These are phyloP conservation scores for Psittacula derbiana DNA, from an alignment of 2,797 vertebrate species.

Conservation along the genomic window DNA sequence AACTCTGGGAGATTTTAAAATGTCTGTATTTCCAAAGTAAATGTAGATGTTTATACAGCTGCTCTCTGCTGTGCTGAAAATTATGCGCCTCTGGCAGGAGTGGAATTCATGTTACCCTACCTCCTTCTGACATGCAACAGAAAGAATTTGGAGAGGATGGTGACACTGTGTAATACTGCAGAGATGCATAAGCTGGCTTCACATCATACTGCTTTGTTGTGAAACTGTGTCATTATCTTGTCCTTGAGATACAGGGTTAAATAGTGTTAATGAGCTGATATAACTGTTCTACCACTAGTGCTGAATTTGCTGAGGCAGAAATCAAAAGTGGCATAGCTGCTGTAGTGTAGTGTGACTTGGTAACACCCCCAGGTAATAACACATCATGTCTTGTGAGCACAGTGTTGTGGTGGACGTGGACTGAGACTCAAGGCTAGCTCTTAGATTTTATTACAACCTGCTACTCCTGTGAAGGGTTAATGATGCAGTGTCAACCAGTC, in stretches of 20 bases:
- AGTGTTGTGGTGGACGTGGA: fast-evolving
- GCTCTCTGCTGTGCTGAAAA: background rate
- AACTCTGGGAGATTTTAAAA: background rate
- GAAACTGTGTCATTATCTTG: background rate
- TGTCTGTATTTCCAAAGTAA: background rate
- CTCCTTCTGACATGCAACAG: background rate
- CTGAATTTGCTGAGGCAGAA: background rate
- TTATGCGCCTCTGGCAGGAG: background rate
- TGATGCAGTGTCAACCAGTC: background rate
- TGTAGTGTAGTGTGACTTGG: background rate
- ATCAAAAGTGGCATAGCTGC: background rate
- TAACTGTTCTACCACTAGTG: background rate
- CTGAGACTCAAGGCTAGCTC: background rate
- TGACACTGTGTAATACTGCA: background rate
- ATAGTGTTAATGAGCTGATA: background rate
- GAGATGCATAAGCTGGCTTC: background rate
- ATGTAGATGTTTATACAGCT: background rate
- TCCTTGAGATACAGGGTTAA: background rate
- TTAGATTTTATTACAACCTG: background rate
- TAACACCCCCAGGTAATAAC: background rate
- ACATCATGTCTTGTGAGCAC: background rate
- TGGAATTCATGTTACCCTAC: background rate
- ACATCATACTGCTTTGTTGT: background rate
- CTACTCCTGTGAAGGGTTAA: background rate
- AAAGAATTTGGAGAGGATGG: background rate